Evolutionary conservation across 2,888 invertebrate species (phyloP).

Genomic region (Maniola hyperantus): DNA sequence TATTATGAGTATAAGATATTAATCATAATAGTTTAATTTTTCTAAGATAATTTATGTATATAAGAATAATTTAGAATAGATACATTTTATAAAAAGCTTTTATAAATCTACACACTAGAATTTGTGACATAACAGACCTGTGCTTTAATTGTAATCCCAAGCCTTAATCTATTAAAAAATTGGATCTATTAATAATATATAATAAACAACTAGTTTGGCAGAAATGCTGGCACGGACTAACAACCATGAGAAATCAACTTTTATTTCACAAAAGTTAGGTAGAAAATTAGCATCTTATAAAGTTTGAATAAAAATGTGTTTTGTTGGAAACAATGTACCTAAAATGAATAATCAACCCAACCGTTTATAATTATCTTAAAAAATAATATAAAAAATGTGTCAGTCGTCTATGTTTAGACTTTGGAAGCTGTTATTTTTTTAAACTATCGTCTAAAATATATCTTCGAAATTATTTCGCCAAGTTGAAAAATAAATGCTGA

Average conservation of each 20-base stretch:
- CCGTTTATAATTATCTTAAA: background rate
- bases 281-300: background rate
- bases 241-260: background rate
- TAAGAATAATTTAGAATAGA: too few species aligned
- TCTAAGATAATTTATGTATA: background rate
- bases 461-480: background rate
- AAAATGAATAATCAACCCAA: background rate
- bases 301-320: background rate
- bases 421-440: background rate
- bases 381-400: background rate
- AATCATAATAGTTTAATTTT: background rate
- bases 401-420: too few species aligned
- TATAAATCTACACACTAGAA: background rate
- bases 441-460: slow-evolving; percentile 3
- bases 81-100: background rate
- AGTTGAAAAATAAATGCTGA: slow-evolving; percentile 8
- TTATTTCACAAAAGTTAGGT: background rate
- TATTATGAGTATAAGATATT: background rate
- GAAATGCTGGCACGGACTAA: background rate
- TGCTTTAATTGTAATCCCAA: background rate
- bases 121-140: background rate
- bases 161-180: background rate
- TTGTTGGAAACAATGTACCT: background rate
- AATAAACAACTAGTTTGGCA: slow-evolving; percentile 1
- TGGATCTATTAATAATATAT: background rate